Evolutionary conservation across 2,113 vertebrate species (phyloP).

Genomic region (Chunga burmeisteri): DNA sequence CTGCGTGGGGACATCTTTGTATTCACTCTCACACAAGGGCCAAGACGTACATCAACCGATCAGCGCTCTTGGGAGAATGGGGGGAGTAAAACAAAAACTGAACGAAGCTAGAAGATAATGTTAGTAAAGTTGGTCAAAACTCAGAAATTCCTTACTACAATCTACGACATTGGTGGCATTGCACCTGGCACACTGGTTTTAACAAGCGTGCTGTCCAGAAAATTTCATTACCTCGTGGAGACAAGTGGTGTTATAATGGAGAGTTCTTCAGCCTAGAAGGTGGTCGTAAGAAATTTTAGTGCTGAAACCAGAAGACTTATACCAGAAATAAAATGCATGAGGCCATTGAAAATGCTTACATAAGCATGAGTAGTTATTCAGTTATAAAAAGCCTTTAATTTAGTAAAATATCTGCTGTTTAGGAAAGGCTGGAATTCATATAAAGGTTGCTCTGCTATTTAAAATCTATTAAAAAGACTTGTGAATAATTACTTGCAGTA

Average conservation of each 20-base stretch:
- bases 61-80: not conserved
- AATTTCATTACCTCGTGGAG: not conserved
- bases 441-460: not conserved
- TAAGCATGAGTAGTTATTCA: not conserved
- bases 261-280: not conserved
- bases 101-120: not conserved
- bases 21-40: not conserved
- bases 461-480: not conserved
- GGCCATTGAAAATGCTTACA: slow-evolving; percentile 1
- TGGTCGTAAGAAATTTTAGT: not conserved
- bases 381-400: slow-evolving; percentile 1
- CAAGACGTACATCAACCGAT: not conserved
- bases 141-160: not conserved
- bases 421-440: not conserved
- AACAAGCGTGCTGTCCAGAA: not conserved
- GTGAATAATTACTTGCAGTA: slow-evolving; percentile 23
- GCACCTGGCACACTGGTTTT: not conserved
- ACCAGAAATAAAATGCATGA: not conserved
- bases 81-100: not conserved
- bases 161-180: not conserved
- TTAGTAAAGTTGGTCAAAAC: not conserved
- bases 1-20: not conserved
- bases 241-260: not conserved
- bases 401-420: slow-evolving; percentile 13
- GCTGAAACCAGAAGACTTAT: not conserved